Percentiles rank a stretch among this genome's conserved stretches.
These are phyloP conservation scores for Tetheella fluctuosa DNA, from an alignment of 2,888 invertebrate genomes.

Conservation along the genomic window DNA sequence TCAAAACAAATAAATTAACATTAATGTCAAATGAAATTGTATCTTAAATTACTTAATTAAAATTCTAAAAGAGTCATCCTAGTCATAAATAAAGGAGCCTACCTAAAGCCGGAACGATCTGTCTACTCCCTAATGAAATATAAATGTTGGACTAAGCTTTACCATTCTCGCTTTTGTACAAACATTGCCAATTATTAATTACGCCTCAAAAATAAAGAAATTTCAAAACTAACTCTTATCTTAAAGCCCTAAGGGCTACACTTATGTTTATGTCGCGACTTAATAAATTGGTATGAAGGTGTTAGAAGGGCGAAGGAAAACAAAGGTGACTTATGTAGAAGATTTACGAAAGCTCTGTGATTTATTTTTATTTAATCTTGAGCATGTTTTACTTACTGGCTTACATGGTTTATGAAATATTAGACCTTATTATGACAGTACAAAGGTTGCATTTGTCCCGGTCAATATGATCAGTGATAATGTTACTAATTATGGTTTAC, in stretches of 20 bases:
- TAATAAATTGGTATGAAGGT: slow-evolving; percentile 8
- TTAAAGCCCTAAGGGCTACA: background rate
- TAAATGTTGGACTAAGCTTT: slow-evolving; percentile 24
- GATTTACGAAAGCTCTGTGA: slow-evolving; percentile 8
- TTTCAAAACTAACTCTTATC: background rate
- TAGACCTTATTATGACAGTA: background rate
- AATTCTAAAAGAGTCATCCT: slow-evolving; percentile 23
- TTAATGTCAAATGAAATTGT: background rate
- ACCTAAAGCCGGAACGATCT: slow-evolving; percentile 16
- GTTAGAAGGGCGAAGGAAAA: slow-evolving; percentile 17
- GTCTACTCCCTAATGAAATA: slow-evolving; percentile 26
- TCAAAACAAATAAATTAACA: background rate
- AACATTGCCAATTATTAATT: background rate
- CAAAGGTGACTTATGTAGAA: slow-evolving; percentile 18
- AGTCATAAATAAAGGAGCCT: slow-evolving; percentile 25
- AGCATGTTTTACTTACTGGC: background rate
- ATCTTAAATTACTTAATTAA: slow-evolving; percentile 25
- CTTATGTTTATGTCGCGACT: background rate
- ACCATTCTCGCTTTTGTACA: slow-evolving; percentile 17
- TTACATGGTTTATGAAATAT: background rate
- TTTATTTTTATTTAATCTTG: background rate
- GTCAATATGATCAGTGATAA: too few relatives aligned
- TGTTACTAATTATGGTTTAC: too few relatives aligned
- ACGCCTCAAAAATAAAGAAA: background rate
- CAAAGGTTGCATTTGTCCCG: too few relatives aligned